A percentile compares a stretch with the other conserved stretches of the same genome.
phyloP scores from a whole-genome alignment of 1,140 invertebrate genomes.

The Dreissena polymorpha region DNA sequence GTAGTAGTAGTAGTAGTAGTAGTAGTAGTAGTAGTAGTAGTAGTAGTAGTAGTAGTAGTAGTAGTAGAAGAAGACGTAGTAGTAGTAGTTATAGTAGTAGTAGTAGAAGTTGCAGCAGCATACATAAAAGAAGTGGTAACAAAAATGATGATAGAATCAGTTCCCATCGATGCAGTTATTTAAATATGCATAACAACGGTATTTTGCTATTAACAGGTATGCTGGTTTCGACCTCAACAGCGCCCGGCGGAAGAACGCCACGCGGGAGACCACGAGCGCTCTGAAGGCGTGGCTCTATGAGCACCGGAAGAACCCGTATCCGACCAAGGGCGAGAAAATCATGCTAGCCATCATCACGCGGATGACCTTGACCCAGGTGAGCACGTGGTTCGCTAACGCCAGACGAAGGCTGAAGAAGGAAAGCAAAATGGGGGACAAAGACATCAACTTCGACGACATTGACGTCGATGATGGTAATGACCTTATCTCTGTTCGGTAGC shows the following conservation, averaged over 20 bases:
- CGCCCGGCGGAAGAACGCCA: constrained; percentile 95
- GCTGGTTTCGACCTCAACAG: constrained; percentile 95
- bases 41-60: constrained; percentile 1
- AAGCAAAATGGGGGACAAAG: constrained; percentile 79
- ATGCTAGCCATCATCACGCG: constrained; percentile 99
- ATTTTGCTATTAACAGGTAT: constrained; percentile 84
- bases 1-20: constrained; percentile 2
- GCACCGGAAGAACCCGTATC: constrained; percentile 99
- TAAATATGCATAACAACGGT: too few relatives aligned
- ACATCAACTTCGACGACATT: constrained; percentile 60
- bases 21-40: constrained; percentile 2
- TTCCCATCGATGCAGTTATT: too few relatives aligned
- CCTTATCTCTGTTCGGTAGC: not conserved
- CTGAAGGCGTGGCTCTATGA: constrained; percentile 98
- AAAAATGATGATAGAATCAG: not conserved
- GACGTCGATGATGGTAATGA: constrained; percentile 39
- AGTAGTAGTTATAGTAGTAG: not conserved
- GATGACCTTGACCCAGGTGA: constrained; percentile 96
- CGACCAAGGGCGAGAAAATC: constrained; percentile 99
- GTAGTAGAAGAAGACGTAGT: not conserved
- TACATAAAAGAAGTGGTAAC: not conserved
- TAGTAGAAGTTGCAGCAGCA: not conserved
- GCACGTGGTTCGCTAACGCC: constrained; percentile 78
- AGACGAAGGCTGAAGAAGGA: constrained; percentile 90
- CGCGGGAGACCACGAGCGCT: constrained; percentile 95